These are phyloP conservation scores for Brotula barbata DNA, from an alignment of 2,797 vertebrate genomes.

Conservation along the genomic window DNA sequence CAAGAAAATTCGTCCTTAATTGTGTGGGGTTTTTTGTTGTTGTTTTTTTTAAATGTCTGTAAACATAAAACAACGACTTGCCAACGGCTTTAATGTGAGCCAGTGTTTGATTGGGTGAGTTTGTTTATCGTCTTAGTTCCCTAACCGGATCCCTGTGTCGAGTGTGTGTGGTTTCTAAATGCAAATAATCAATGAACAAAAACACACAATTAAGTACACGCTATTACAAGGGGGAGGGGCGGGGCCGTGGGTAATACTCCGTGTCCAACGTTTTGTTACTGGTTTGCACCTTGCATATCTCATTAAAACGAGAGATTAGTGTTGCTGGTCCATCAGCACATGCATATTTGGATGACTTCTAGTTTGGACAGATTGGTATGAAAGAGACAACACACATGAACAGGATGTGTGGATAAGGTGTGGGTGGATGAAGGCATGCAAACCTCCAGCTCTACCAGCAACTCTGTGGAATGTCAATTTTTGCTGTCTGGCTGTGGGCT, in stretches of 20 bases:
- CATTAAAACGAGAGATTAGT: too few species aligned
- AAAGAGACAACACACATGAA: too few species aligned
- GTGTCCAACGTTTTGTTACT: too few species aligned
- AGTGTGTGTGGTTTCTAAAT: slow-evolving; percentile 9
- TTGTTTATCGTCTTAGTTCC: slow-evolving; percentile 5
- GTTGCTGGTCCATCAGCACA: background rate
- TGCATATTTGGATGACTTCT: background rate
- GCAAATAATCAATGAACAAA: slow-evolving; percentile 33
- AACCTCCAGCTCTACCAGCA: slow-evolving; percentile 45
- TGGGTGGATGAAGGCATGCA: slow-evolving; percentile 39
- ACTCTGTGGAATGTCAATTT: slow-evolving; percentile 69
- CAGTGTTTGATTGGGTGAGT: slow-evolving; percentile 16
- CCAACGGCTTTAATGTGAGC: background rate
- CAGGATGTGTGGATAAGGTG: slow-evolving; percentile 6
- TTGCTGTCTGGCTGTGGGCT: slow-evolving; percentile 14
- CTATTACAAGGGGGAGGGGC: background rate
- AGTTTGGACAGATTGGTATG: too few species aligned
- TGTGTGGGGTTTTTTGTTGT: too few species aligned
- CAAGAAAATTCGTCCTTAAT: too few species aligned
- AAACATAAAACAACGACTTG: too few species aligned
- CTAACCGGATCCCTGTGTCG: slow-evolving; percentile 8
- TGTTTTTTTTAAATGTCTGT: too few species aligned
- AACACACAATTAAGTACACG: background rate
- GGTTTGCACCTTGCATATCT: too few species aligned
- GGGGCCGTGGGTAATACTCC: too few species aligned